Conservation (phyloP, 2,888 invertebrate genomes). For the Holacanthella duospinosa region DNA sequence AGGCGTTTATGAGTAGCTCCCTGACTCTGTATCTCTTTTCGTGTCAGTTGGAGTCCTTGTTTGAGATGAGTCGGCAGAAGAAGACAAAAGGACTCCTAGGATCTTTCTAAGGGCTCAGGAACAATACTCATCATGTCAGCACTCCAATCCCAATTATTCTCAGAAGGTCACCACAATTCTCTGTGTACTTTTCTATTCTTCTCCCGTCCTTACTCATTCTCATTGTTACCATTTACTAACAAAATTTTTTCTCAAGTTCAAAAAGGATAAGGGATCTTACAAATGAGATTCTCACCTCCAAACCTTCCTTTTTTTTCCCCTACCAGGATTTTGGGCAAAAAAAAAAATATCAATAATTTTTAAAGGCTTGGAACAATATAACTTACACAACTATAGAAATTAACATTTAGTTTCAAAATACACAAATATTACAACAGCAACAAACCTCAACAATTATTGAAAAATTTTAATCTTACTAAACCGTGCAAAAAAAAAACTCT, state of each 20-base stretch:
- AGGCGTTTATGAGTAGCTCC: too few relatives aligned
- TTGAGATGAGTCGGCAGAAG: constrained; percentile 36
- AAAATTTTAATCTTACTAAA: too few relatives aligned
- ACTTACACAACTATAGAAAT: background rate
- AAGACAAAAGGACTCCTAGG: constrained; percentile 21
- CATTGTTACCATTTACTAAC: background rate
- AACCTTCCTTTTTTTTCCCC: background rate
- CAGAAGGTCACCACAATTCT: constrained; percentile 28
- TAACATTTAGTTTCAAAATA: too few relatives aligned
- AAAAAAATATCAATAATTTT: background rate
- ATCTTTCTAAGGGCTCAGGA: background rate
- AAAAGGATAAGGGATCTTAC: background rate
- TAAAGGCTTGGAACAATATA: background rate
- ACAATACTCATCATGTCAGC: constrained; percentile 36
- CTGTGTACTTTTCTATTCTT: background rate
- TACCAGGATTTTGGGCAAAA: background rate
- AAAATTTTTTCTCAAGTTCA: too few relatives aligned
- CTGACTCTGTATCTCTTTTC: too few relatives aligned
- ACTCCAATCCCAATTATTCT: constrained; percentile 35
- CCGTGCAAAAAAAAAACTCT: too few relatives aligned
- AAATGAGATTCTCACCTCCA: background rate
- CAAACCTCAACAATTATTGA: too few relatives aligned
- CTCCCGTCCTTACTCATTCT: background rate
- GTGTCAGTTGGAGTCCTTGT: constrained; percentile 36
- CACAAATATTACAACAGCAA: too few relatives aligned